Evolutionary conservation across 2,888 invertebrate genomes (phyloP), one percentile per base, ranked within the genome.

Genomic region (Agrotis puta): DNA sequence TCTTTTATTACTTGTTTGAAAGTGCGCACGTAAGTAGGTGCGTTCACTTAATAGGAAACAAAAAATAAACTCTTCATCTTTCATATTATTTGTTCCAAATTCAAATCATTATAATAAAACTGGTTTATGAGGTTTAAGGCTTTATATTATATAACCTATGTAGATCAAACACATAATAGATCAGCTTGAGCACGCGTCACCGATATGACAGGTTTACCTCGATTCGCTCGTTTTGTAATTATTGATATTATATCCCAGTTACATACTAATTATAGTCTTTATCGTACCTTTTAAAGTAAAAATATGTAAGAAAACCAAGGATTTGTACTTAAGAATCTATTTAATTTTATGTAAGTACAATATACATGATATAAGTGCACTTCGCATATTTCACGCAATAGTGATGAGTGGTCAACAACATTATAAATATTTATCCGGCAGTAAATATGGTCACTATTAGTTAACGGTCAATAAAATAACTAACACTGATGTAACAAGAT

Each of bases 121-220:
- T 13, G 16, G 11, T 50, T 51, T 43, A 4, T 20, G 20, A 57
- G n/a, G 57, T 43, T 61, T 24, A 72, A 78, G 33, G 48, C 24
- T 18, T 4, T 58, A 68, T 64, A 61, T 62, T 57, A 39, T 43
- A 59, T 54, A 59, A 72, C 39, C 1, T 39, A 39, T 47, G 45
- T 59, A 75, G 64, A 73, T 24, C 59, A 57, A 67, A 62, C 48
- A 58, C 43, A 13, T 58, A 51, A 51, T 39, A 53, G 58, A 53
- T 57, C 54, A 58, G 18, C 22, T 9, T 45, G 74, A 33, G 57
- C 51, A 45, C 48, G 51, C 61, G 16, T 54, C 27, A 2, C 16
- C 9, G 4, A 33, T 6, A 7, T 6, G n/a, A 76, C 81, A 53
- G 14, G 81, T 81, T 76, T 50, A 61, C 77, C 81, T 77, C 67